Base-by-base conservation (phyloP, 2,113 vertebrate species). In the Callospermophilus lateralis region DNA sequence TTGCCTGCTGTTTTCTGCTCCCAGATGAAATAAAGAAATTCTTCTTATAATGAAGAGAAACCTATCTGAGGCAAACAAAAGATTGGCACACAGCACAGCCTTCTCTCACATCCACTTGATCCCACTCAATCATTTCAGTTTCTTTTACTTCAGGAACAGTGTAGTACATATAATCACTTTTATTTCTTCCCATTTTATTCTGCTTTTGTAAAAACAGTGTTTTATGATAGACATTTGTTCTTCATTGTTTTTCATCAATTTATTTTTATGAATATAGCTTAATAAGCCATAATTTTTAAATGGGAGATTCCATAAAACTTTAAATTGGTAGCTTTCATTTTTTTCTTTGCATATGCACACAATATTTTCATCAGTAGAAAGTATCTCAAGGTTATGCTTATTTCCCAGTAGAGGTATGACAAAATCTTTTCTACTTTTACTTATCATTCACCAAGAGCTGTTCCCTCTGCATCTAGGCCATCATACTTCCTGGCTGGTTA, bases 401-500 rank as follows among this genome's bases (percentile, higher is more conserved):
- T 96, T 98, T 94, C 98, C 97, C 97, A 97, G 92, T 93, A 96
- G 68, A 97, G 96, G 37, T 88, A 96, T 53, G 95, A 90, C 74
- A 97, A 92, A 80, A 97, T 97, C 68, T 97, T 97, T 98, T 97
- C 97, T 98, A 97, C 98, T 96, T 98, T 98, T 98, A 98, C 98
- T 98, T 98, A 98, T 98, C 98, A 97, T 98, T 98, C 98, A 95
- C 96, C 97, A 98, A 94, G 95, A 97, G 98, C 78, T 97, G 97
- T 89, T 97, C 96, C 97, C 98, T 98, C 98, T 97, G 94, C 97
- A 97, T 98, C 97, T 98, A 97, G 55, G 98, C 90, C 96, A 97
- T 95, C 97, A 97, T 79, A 96, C 88, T 98, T 97, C 91, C 97
- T 96, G 93, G 97, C 94, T 97, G 92, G 97, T 97, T 97, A 97